These are phyloP conservation scores for Microctenopoma steveboyesi DNA, from an alignment of 2,797 vertebrate genomes.

Conservation along the genomic window DNA sequence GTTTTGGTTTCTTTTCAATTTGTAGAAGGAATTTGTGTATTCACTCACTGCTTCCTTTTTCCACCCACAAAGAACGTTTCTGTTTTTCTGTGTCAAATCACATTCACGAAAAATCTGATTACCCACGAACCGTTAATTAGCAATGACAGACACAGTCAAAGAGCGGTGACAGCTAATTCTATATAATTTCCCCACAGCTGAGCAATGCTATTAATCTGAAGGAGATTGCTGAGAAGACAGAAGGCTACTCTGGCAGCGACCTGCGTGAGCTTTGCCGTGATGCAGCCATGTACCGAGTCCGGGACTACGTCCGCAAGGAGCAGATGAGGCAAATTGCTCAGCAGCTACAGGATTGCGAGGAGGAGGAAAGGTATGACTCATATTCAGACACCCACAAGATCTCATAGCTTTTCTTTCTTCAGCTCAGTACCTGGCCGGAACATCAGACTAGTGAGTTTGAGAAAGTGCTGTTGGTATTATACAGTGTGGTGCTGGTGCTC, in stretches of 20 bases:
- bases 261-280: constrained; percentile 86
- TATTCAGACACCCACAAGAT: constrained; percentile 41
- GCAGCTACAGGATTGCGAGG: constrained; percentile 75
- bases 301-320: constrained; percentile 86
- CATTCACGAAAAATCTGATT: constrained; percentile 15
- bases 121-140: constrained; percentile 6
- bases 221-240: constrained; percentile 83
- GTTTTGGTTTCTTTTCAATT: constrained; percentile 35
- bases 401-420: constrained; percentile 16
- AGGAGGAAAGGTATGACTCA: constrained; percentile 78
- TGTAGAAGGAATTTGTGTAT: not conserved
- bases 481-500: not conserved
- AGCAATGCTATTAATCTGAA: constrained; percentile 84
- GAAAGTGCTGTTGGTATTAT: not conserved
- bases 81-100: constrained; percentile 26
- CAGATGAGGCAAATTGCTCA: constrained; percentile 85
- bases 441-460: constrained; percentile 6
- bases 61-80: constrained; percentile 7
- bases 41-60: constrained; percentile 7
- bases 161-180: constrained; percentile 7
- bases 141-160: not conserved
- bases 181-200: constrained; percentile 69
- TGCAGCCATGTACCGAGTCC: constrained; percentile 84
- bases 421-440: constrained; percentile 5
- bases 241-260: constrained; percentile 85